phyloP scores from a whole-genome alignment of 1,140 invertebrate genomes.

The Danaus melanippus region DNA sequence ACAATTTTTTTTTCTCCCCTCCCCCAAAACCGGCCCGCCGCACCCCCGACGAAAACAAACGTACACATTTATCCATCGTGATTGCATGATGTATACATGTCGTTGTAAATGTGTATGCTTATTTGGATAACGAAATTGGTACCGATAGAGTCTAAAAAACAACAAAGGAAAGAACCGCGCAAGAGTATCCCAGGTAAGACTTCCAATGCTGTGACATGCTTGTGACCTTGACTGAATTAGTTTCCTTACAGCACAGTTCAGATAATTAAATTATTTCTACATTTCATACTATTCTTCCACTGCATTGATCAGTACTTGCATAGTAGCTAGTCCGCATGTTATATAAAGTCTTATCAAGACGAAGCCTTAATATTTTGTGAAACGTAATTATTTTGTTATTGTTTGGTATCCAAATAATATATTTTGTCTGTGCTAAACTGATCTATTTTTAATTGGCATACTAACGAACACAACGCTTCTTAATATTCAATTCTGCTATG shows the following conservation, averaged over 20 bases:
- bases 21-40: slow-evolving; percentile 57
- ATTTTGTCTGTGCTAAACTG: too few species aligned
- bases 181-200: slow-evolving; percentile 88
- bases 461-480: slow-evolving; percentile 1
- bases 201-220: slow-evolving; percentile 58
- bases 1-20: slow-evolving; percentile 64
- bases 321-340: too few species aligned
- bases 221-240: slow-evolving; percentile 7
- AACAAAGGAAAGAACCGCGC: slow-evolving; percentile 81
- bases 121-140: slow-evolving; percentile 43
- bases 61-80: slow-evolving; percentile 62
- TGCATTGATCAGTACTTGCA: too few species aligned
- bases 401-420: slow-evolving; percentile 10
- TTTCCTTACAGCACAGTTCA: too few species aligned
- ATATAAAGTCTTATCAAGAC: slow-evolving; percentile 5
- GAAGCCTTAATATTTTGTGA: slow-evolving; percentile 1
- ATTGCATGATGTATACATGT: slow-evolving; percentile 59
- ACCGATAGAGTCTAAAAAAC: slow-evolving; percentile 90
- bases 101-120: slow-evolving; percentile 65
- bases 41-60: slow-evolving; percentile 54
- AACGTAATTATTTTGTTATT: slow-evolving; percentile 8
- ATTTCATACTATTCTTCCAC: slow-evolving; percentile 4
- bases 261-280: slow-evolving; percentile 1
- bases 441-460: slow-evolving; percentile 4
- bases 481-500: too few species aligned